Evolutionary conservation across 1,140 invertebrate genomes (phyloP).

Genomic region (Meteorus sp.): DNA sequence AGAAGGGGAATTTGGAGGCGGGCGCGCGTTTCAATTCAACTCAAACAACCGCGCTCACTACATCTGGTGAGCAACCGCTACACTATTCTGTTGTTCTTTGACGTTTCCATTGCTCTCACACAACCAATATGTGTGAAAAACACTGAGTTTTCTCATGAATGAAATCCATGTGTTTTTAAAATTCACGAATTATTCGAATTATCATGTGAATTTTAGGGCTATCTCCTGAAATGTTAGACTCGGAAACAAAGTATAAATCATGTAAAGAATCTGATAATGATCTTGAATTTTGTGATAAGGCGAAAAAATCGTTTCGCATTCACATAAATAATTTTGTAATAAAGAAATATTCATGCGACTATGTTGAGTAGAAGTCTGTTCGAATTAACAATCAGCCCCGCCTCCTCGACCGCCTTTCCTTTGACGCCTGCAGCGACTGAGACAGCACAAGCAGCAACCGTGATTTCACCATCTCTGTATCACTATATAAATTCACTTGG

Average conservation of each 20-base stretch:
- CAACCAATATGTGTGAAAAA: no score
- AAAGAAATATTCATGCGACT: neutral
- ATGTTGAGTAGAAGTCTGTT: neutral
- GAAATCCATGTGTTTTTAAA: no score
- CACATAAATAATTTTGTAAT: no score
- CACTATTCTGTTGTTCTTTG: constrained; percentile 28
- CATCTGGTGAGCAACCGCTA: constrained; percentile 52
- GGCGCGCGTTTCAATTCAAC: constrained; percentile 56
- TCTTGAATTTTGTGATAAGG: no score
- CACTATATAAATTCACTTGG: neutral
- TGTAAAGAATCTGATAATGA: no score
- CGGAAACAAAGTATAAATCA: no score
- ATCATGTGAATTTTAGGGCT: no score
- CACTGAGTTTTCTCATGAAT: no score
- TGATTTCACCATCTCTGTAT: neutral
- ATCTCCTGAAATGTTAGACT: no score
- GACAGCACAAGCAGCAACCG: neutral
- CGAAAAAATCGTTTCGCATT: no score
- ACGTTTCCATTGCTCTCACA: constrained; percentile 2
- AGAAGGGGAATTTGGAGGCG: constrained; percentile 49
- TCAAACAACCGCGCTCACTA: constrained; percentile 48
- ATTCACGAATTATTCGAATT: no score
- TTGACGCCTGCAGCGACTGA: neutral
- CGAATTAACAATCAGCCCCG: constrained; percentile 45
- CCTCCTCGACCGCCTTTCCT: constrained; percentile 44